Evolutionary conservation across 2,113 vertebrate genomes (phyloP), one percentile per base, ranked within the genome.

Genomic region (Acrocephalus kingi): DNA sequence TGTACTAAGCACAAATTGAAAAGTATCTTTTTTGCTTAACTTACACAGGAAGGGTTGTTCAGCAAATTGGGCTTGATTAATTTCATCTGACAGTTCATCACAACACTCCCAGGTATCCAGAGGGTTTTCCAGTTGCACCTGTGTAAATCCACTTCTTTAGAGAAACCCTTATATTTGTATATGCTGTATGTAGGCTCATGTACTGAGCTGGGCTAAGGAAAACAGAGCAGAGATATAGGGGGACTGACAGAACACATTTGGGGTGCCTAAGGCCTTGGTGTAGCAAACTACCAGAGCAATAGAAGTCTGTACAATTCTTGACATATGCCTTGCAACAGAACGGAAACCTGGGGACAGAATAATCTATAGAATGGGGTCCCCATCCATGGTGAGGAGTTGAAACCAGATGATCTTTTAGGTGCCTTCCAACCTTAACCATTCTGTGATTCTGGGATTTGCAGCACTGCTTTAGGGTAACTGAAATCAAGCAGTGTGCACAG

Each of bases 351-450:
- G 15, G 41, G 41, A 46, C 22, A 62, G 55, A 83, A 88, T 58
- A 49, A 66, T 25, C n/a, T 31, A 18, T 41, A 69, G 35, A 14
- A 45, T 66, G n/a, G 17, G 8, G 5, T 6, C 6, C 24, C 24
- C 18, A 52, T 23, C 11, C 21, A 27, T 7, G 30, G 9, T 0
- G 0, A 10, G n/a, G 13, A 3, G 2, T 10, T 75, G 20, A 21
- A 62, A 31, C 2, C 48, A 49, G 21, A 13, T 13, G 35, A 6
- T 33, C 21, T 49, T 69, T 54, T 19, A 55, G 17, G 10, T 28
- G 11, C 4, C 69, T 62, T 68, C 46, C 24, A 54, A 55, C 30
- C 2, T 6, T 54, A 68, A 41, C 14, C 35, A 33, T 37, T 62
- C 41, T 20, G 23, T 20, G 41, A n/a, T 69, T 86, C 55, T 55